phyloP scores from a whole-genome alignment of 2,113 vertebrate species.

The Empidonax alnorum region DNA sequence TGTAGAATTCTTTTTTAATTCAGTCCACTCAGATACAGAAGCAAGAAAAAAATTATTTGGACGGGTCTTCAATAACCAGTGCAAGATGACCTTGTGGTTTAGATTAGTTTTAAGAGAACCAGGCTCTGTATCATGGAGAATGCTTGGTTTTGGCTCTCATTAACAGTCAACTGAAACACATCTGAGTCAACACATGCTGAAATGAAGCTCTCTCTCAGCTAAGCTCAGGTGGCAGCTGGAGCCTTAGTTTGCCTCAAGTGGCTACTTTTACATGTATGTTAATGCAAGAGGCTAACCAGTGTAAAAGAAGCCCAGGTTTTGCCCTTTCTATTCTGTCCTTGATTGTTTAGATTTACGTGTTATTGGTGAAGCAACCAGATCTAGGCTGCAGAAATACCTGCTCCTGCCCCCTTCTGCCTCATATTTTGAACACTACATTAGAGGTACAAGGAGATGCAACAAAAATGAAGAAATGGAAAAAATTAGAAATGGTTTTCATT shows the following conservation, averaged over 20 bases:
- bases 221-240: background rate
- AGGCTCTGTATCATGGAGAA: background rate
- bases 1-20: background rate
- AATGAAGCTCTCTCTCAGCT: background rate
- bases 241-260: background rate
- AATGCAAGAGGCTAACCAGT: background rate
- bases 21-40: rapidly evolving
- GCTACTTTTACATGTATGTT: background rate
- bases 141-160: background rate
- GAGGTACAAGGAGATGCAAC: background rate
- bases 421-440: background rate
- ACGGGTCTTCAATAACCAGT: background rate
- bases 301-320: background rate
- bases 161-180: background rate
- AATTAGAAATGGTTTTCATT: background rate
- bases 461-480: background rate
- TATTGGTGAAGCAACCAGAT: background rate
- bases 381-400: background rate
- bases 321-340: background rate
- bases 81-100: background rate
- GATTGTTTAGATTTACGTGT: background rate
- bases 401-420: too few species aligned
- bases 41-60: background rate
- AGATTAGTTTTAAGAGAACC: background rate
- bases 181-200: background rate